phyloP scores from a whole-genome alignment of 2,888 invertebrate genomes.

The Hesperia comma region DNA sequence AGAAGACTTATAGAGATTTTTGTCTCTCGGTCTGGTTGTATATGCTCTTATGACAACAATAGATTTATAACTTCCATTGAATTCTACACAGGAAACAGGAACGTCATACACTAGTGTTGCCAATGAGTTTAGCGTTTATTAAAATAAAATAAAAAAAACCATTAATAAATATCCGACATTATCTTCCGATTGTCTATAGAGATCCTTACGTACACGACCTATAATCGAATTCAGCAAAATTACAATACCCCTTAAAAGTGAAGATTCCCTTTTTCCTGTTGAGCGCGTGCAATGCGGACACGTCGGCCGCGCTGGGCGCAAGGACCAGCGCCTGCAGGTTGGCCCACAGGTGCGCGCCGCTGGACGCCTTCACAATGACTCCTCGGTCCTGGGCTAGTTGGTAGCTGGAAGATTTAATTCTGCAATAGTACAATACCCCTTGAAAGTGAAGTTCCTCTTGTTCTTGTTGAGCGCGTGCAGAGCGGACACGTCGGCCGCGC shows the following conservation, averaged over 20 bases:
- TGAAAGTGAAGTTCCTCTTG: conserved; percentile 60
- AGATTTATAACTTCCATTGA: no score
- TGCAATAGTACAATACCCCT: conserved; percentile 52
- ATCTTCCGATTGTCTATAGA: no score
- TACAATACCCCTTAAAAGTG: conserved; percentile 60
- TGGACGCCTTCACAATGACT: conserved; percentile 64
- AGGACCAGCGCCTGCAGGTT: conserved; percentile 57
- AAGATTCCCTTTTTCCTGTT: conserved; percentile 64
- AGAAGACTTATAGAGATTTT: no score
- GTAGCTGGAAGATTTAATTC: conserved; percentile 49
- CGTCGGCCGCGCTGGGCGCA: conserved; percentile 48
- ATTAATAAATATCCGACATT: no score
- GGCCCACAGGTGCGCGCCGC: conserved; percentile 59
- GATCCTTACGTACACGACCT: no score
- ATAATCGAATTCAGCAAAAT: no score
- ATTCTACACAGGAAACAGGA: no score
- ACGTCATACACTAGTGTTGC: no score
- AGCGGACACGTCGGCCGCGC: conserved; percentile 52
- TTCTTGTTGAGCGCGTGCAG: conserved; percentile 62
- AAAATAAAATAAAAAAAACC: no score
- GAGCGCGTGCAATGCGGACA: conserved; percentile 58
- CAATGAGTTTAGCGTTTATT: no score
- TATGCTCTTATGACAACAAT: no score
- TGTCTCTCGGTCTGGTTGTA: no score
- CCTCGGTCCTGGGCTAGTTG: conserved; percentile 59